Base-by-base conservation (phyloP, 64 coral and sea anemone species). In the Actinia tenebrosa region DNA sequence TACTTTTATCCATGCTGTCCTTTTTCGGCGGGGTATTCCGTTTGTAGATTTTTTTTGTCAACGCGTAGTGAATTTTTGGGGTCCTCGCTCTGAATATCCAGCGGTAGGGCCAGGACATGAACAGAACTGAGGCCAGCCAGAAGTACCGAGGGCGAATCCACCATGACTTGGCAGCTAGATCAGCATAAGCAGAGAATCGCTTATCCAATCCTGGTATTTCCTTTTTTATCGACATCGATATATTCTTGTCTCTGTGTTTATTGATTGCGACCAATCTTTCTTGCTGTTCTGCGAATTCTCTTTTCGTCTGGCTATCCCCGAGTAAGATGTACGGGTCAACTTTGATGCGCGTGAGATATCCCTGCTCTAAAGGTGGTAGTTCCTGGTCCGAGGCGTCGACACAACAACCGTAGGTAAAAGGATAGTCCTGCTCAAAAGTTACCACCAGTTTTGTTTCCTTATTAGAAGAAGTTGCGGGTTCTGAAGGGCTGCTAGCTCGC, bases 21-120 rank as follows among this genome's bases (percentile, higher is more conserved):
- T 91, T 80, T 1, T 16, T 64, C 15, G 86, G 72, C 2, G 87
- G 93, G 3, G 86, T 71, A 20, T 72, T 53, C 19, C 86, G 86
- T 42, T 71, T 91, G 83, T 89, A 91, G 0, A 91, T 30, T n/a
- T 86, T 91, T 22, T 95, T 95, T 19, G 26, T 86, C 11, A 95
- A 61, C 56, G 50, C 75, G 50, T 91, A 86, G 43, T 89, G 58
- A 16, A 64, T 89, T 46, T 95, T 91, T 5, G 86, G 83, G 7
- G 93, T 95, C 85, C 86, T 95, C 6, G 93, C 89, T 52, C 89
- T 85, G 60, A 91, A 91, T n/a, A 91, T 30, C 93, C 93, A 95
- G 0, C 93, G 87, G 47, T 91, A 95, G 6, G 93, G 93, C 93
- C 93, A 91, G 16, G 93, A 83, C 52, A 86, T 61, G 1, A 64